These are phyloP conservation scores for Schizopygopsis pylzovi DNA, from an alignment of 2,797 vertebrate genomes.

Conservation along the genomic window DNA sequence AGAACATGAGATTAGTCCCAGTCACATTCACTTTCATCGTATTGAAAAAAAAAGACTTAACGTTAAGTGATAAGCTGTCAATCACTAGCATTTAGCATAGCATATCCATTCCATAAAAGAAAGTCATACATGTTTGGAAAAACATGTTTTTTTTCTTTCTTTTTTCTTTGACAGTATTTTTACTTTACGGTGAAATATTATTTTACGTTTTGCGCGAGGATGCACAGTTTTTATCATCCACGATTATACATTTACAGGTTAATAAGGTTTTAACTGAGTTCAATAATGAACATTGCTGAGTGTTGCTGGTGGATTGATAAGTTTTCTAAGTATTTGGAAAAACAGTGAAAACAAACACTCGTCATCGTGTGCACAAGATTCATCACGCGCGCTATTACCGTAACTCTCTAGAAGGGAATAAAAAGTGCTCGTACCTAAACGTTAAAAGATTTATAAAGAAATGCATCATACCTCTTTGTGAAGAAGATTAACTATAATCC, in stretches of 20 bases:
- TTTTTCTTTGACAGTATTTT: not conserved
- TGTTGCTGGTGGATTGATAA: not conserved
- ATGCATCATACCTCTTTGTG: constrained; percentile 25
- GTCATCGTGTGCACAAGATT: not conserved
- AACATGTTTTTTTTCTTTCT: not conserved
- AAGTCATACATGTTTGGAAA: not conserved
- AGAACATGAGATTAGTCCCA: not conserved
- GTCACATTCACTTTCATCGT: not conserved
- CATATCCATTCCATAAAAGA: not conserved
- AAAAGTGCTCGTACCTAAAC: not conserved
- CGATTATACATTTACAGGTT: too few species aligned
- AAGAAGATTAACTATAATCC: constrained; percentile 4
- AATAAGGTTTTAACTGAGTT: not conserved
- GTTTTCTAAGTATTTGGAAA: not conserved
- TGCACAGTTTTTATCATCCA: not conserved
- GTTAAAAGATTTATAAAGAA: not conserved
- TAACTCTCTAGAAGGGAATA: not conserved
- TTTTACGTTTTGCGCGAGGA: not conserved
- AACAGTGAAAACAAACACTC: not conserved
- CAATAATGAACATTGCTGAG: not conserved
- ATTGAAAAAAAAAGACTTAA: not conserved
- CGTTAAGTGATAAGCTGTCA: not conserved
- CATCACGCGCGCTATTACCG: not conserved
- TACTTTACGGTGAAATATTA: not conserved
- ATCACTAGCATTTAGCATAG: not conserved